Evolutionary conservation across 2,113 vertebrate genomes (phyloP).

Genomic region (Pachypanchax playfairii): DNA sequence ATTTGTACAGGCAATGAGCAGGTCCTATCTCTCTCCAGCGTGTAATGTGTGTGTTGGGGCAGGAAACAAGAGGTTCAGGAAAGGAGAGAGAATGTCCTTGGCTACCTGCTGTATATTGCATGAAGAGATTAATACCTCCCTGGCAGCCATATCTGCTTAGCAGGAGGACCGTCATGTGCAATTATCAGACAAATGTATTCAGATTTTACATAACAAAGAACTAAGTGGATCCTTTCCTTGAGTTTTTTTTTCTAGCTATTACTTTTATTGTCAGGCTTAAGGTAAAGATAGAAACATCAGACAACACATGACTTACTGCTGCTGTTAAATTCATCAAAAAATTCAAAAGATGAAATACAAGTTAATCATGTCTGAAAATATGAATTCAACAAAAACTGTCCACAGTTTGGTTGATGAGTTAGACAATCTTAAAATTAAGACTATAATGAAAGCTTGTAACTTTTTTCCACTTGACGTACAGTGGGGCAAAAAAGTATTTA

Average conservation of each 20-base stretch:
- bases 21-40: conserved; percentile 1
- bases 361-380: too few relatives aligned
- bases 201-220: conserved; percentile 59
- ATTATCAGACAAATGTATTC: conserved; percentile 66
- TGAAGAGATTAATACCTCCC: conserved; percentile 71
- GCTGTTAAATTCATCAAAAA: too few relatives aligned
- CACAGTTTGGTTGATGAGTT: too few relatives aligned
- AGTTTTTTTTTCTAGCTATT: conserved; percentile 17
- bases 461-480: too few relatives aligned
- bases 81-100: conserved; percentile 62
- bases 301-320: background rate
- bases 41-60: background rate
- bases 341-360: too few relatives aligned
- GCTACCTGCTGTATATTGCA: conserved; percentile 62
- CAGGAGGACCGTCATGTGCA: conserved; percentile 57
- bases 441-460: too few relatives aligned
- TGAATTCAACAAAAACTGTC: too few relatives aligned
- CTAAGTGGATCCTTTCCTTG: conserved; percentile 41
- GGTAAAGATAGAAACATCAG: background rate
- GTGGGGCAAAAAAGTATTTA: too few relatives aligned
- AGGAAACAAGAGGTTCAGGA: too few relatives aligned
- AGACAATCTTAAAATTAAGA: too few relatives aligned
- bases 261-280: conserved; percentile 38
- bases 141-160: conserved; percentile 74
- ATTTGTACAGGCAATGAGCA: conserved; percentile 66